Conservation (phyloP, 2,113 vertebrate species). For the Sula dactylatra region DNA sequence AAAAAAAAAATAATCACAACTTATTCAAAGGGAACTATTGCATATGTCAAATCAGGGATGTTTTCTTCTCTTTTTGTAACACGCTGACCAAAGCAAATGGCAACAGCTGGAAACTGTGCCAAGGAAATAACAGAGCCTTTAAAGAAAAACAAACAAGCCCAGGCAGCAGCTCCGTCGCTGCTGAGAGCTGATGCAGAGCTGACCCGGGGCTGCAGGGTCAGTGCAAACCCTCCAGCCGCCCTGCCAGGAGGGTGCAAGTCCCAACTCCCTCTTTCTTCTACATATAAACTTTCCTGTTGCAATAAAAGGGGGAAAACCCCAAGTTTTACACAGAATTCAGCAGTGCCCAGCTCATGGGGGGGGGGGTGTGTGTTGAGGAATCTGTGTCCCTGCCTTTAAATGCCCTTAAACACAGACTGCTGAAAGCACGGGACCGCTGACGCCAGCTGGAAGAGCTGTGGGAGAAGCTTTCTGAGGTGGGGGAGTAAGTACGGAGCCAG, state of each 20-base stretch:
- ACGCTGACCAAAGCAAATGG: neutral
- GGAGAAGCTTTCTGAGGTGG: neutral
- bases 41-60: neutral
- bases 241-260: neutral
- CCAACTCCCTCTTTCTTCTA: fast-evolving
- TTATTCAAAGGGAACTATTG: neutral
- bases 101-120: neutral
- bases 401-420: neutral
- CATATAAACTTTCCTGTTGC: neutral
- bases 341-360: neutral
- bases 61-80: neutral
- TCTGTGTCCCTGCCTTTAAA: neutral
- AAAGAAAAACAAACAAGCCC: too few relatives aligned
- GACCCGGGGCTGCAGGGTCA: too few relatives aligned
- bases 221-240: neutral
- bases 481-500: neutral
- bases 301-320: neutral
- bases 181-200: neutral
- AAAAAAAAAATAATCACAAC: too few relatives aligned
- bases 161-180: neutral
- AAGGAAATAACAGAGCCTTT: neutral
- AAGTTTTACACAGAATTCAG: neutral
- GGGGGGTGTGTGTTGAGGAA: neutral
- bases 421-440: fast-evolving
- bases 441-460: fast-evolving